Evolutionary conservation across 2,888 invertebrate species (phyloP), one percentile per base, ranked within the genome.

Genomic region (Lamellibrachia columna): DNA sequence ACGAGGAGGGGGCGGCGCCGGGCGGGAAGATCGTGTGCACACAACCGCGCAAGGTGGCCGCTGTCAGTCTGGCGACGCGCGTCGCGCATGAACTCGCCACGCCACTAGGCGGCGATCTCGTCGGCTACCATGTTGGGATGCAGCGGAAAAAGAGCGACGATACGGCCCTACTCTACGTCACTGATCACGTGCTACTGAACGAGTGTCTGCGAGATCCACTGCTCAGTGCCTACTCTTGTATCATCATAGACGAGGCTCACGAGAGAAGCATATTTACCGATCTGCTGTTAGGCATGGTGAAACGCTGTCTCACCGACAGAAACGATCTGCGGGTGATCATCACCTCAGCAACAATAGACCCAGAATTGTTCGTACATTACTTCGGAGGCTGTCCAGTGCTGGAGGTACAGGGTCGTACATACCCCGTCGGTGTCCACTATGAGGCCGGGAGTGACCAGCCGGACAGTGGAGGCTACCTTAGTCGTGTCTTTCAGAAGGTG

Each of bases 171-270:
- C 53, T 96, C 15, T 96, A 95, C 94, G 95, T 95, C 93, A 96
- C 96, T 6, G 96, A 96, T 93, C 95, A 96, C 93, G 93, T 95
- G 1, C 94, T 96, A 92, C 94, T 96, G 52, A 96, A 96, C 93
- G 96, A 96, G 93, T 95, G 95, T 92, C 93, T 96, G 15, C 93
- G 94, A 90, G 96, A 96, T 93, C 94, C 93, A 9, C 60, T 93
- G 7, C 94, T 96, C 53, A 93, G 94, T 1, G 91, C 94, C 90
- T 94, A 95, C 93, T 93, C 94, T 15, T 94, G 95, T 92, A 94
- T 96, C n/a, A 95, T 96, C 3, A 95, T 96, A 90, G 96, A 96
- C 93, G 96, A 96, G 94, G 96, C 96, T 4, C 96, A 96, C 94
- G 96, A 96, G 93, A 93, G 96, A 93, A 96, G 95, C 92, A 95